Conservation (phyloP, 2,888 invertebrate genomes). For the Phasia obesa region DNA sequence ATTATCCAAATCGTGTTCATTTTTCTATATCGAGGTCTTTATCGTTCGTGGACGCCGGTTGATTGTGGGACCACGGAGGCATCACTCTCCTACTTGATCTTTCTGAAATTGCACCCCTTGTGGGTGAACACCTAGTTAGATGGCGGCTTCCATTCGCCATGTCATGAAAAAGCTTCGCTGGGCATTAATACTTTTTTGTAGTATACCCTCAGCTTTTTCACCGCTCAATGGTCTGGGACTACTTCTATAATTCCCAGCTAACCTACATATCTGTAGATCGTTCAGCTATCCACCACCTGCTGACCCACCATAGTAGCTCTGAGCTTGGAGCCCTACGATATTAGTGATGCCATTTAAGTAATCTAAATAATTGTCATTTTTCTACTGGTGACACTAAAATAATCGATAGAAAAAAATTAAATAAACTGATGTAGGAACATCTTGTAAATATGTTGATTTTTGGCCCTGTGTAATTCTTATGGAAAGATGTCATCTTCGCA, state of each 20-base stretch:
- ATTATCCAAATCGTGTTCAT: too few relatives aligned
- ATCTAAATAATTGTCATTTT: too few relatives aligned
- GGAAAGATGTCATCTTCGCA: too few relatives aligned
- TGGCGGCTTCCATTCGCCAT: constrained; percentile 4
- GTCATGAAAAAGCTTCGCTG: not conserved
- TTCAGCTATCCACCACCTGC: not conserved
- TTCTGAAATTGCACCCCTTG: not conserved
- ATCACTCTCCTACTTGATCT: not conserved
- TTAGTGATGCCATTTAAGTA: too few relatives aligned
- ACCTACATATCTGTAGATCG: not conserved
- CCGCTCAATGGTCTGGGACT: not conserved
- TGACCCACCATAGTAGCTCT: not conserved
- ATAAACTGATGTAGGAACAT: too few relatives aligned
- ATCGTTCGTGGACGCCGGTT: not conserved
- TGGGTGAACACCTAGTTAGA: not conserved
- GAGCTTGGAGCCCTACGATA: not conserved
- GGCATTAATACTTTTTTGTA: not conserved
- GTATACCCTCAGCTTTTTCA: not conserved
- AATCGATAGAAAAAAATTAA: too few relatives aligned
- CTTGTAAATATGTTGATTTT: too few relatives aligned
- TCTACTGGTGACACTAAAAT: too few relatives aligned
- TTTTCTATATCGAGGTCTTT: too few relatives aligned
- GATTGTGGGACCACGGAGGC: not conserved
- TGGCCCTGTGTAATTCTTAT: too few relatives aligned
- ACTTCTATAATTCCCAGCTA: not conserved